A percentile compares a stretch with the other conserved stretches of the same genome.
These are phyloP conservation scores for Sus scrofa DNA, from an alignment of 2,113 vertebrate genomes.

Conservation along the genomic window T2T-Sscrofa CM000817.6:92792501-92793000, in stretches of 20 bases:
- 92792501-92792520: conserved; percentile 99
- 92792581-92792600: conserved; percentile 55
- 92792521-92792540: conserved; percentile 99
- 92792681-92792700: background rate
- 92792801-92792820: background rate
- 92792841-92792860: conserved; percentile 46
- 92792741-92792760: background rate
- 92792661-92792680: conserved; percentile 12
- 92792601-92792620: conserved; percentile 57
- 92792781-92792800: background rate
- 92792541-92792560: conserved; percentile 98
- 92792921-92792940: conserved; percentile 36
- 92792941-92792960: background rate
- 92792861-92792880: background rate
- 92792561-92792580: conserved; percentile 93
- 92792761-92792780: background rate
- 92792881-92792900: background rate
- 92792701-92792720: background rate
- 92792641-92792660: conserved; percentile 58
- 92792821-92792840: background rate
- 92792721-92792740: conserved; percentile 2
- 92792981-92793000: background rate
- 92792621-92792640: conserved; percentile 36
- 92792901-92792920: background rate
- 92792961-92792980: background rate